Evolutionary conservation across 2,113 vertebrate genomes (phyloP).

Genomic region (Morphnarchus princeps): DNA sequence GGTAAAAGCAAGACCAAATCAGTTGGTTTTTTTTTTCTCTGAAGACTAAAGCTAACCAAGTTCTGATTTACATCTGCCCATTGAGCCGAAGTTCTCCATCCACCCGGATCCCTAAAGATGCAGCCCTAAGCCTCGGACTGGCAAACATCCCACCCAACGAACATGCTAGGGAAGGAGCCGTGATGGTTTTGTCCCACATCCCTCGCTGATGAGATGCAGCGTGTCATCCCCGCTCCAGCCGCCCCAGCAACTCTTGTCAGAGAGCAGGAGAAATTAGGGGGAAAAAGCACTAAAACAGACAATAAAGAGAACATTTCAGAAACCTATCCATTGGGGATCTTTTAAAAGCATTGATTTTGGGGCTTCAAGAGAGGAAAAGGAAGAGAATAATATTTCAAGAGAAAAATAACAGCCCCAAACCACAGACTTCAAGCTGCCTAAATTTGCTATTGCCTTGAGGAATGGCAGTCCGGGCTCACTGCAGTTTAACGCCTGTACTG

Average conservation of each 20-base stretch:
- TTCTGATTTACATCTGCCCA: background rate
- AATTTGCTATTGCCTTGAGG: background rate
- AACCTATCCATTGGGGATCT: background rate
- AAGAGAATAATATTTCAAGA: background rate
- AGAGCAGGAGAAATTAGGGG: background rate
- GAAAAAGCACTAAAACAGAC: background rate
- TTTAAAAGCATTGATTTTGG: constrained; percentile 45
- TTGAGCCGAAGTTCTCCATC: background rate
- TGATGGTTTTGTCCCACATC: background rate
- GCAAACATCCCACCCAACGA: fast-evolving
- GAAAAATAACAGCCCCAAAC: constrained; percentile 7
- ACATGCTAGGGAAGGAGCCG: fast-evolving
- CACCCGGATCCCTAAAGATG: background rate
- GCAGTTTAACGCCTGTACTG: background rate
- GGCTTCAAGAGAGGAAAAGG: constrained; percentile 21
- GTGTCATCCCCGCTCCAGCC: background rate
- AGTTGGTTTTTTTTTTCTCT: background rate
- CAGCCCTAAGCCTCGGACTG: background rate
- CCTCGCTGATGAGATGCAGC: background rate
- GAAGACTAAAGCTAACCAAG: background rate
- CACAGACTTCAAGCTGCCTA: background rate
- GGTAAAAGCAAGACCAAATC: background rate
- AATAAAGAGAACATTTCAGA: constrained; percentile 23
- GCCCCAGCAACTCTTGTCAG: background rate
- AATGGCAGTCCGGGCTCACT: fast-evolving